Evolutionary conservation across 2,113 vertebrate genomes (phyloP), one percentile per base, ranked within the genome.

Genomic region (Myrmophylax atrothorax): DNA sequence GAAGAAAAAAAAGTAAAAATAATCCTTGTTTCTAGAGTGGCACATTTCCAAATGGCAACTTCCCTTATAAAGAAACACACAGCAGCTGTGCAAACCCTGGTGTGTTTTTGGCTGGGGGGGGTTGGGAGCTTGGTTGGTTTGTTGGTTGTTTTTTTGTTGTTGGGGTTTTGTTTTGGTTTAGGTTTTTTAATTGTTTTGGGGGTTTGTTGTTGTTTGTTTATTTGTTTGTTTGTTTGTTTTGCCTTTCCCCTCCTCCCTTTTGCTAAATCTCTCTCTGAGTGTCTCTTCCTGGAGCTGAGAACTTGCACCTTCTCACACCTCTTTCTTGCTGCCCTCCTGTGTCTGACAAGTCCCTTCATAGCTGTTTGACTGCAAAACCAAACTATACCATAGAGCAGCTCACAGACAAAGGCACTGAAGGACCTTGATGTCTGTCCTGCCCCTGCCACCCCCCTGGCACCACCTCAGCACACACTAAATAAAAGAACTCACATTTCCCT

Each of bases 321-420:
- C 33, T 59, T 76, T 55, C 44, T 68, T 58, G 18, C 44, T 25
- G 35, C 11, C 25, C 16, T 33, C 1, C 37, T 46, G 31, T 37
- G 52, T 93, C 69, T 85, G 66, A 44, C 23, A 76, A 24, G 26
- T 67, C 94, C 37, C 13, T 80, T 93, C 46, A 20, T 60, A 82
- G 58, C 75, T 84, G n/a, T 44, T 70, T 94, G 66, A 55, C 23
- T 44, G n/a, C 4, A 44, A 78, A 84, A 90, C 35, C 84, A 81
- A 94, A 97, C 91, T 44, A 85, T 93, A 92, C 91, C 81, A 74
- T 88, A 94, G 52, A 38, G 47, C 29, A 85, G 60, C 37, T n/a
- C n/a, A 31, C 55, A 52, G 5, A 38, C 18, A 17, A 80, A 95
- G 14, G 55, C 55, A 66, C 13, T 2, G 7, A 87, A 84, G 47